These are phyloP conservation scores for Balanococcus diminutus DNA, from an alignment of 2,888 invertebrate genomes.

Conservation along the genomic window DNA sequence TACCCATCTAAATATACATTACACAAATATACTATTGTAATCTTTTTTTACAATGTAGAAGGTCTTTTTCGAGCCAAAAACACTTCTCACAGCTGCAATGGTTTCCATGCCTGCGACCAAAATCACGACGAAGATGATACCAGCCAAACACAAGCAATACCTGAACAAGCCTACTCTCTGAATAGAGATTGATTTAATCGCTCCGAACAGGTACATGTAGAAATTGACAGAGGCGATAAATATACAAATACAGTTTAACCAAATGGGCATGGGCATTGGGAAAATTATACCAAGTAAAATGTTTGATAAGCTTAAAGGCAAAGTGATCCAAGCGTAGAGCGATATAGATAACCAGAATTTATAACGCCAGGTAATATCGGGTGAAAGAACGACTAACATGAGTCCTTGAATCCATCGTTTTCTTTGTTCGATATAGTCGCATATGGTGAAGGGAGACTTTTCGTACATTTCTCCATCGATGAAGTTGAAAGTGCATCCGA, in stretches of 20 bases:
- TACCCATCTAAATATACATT: neutral
- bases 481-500: slow-evolving; percentile 92
- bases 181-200: slow-evolving; percentile 92
- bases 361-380: slow-evolving; percentile 76
- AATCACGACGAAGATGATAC: slow-evolving; percentile 90
- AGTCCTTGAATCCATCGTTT: slow-evolving; percentile 96
- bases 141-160: slow-evolving; percentile 79
- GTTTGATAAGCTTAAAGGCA: slow-evolving; percentile 91
- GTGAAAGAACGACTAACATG: slow-evolving; percentile 84
- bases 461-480: slow-evolving; percentile 99
- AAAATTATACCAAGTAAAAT: slow-evolving; percentile 81
- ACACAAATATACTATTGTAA: slow-evolving; percentile 60
- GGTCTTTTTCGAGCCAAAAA: slow-evolving; percentile 93
- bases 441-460: slow-evolving; percentile 91
- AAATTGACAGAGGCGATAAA: slow-evolving; percentile 92
- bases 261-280: slow-evolving; percentile 83
- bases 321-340: slow-evolving; percentile 93
- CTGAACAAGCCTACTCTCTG: slow-evolving; percentile 81
- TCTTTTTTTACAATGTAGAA: slow-evolving; percentile 97
- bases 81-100: slow-evolving; percentile 91
- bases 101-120: slow-evolving; percentile 94
- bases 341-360: slow-evolving; percentile 84
- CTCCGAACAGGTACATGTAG: slow-evolving; percentile 97
- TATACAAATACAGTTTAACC: slow-evolving; percentile 84
- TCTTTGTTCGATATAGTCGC: slow-evolving; percentile 94